A percentile compares a stretch with the other conserved stretches of the same genome.
These are phyloP conservation scores for Meleagris gallopavo DNA, from an alignment of 2,113 vertebrate genomes.

Conservation along the genomic window DNA sequence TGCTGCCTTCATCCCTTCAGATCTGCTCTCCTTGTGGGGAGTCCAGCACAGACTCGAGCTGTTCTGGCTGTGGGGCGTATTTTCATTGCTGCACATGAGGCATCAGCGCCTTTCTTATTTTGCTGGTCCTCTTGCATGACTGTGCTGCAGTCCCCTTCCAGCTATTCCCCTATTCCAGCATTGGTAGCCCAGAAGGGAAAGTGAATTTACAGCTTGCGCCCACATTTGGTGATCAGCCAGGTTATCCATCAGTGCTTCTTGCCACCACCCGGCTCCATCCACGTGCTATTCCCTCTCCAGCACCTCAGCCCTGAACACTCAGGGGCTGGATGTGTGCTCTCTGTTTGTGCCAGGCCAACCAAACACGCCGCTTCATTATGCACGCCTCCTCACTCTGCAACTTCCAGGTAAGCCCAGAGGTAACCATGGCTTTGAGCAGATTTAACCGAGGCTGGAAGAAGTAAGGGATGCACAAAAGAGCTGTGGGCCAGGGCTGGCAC, in stretches of 20 bases:
- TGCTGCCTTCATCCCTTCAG: not conserved
- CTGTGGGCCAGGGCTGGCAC: not conserved
- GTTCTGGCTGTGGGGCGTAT: not conserved
- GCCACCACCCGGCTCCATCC: not conserved
- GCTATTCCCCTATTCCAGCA: not conserved
- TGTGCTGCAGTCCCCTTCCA: accelerated
- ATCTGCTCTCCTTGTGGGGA: not conserved
- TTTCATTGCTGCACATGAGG: not conserved
- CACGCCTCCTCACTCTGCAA: not conserved
- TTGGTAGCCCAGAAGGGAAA: not conserved
- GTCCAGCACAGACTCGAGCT: not conserved
- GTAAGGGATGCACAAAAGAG: accelerated
- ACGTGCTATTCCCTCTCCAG: not conserved
- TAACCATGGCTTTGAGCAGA: not conserved
- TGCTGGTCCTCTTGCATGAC: accelerated
- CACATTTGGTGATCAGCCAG: not conserved
- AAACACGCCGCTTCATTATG: not conserved
- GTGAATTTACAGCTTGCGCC: not conserved
- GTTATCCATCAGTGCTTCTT: not conserved
- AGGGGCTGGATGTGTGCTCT: not conserved
- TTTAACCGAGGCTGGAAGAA: not conserved
- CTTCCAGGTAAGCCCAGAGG: not conserved
- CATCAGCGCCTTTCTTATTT: not conserved
- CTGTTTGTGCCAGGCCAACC: not conserved
- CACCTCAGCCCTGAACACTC: not conserved